Evolutionary conservation across 1,140 invertebrate genomes (phyloP).

Genomic region (Paralvinella palmiformis): DNA sequence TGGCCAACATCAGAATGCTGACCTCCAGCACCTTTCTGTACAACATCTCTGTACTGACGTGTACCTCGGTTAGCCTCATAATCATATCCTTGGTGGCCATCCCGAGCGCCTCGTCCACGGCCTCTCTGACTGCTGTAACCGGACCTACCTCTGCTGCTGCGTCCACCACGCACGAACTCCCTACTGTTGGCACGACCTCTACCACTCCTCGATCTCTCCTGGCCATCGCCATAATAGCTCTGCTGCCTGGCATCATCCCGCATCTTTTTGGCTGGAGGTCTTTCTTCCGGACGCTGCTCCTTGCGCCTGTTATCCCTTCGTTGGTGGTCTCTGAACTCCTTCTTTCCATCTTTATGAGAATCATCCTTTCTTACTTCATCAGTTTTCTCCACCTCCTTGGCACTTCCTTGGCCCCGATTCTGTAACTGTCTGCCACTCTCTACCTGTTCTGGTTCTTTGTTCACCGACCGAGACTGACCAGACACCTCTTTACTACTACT

Average conservation of each 20-base stretch:
- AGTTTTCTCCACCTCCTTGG: neutral
- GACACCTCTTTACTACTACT: neutral
- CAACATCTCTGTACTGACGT: too few species aligned
- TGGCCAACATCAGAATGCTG: too few species aligned
- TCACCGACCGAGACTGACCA: neutral
- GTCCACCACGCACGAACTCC: constrained; percentile 39
- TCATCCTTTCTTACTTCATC: neutral
- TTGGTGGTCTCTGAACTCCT: neutral
- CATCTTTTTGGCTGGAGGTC: constrained; percentile 28
- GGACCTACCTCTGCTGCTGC: constrained; percentile 37
- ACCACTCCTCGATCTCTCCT: constrained; percentile 29
- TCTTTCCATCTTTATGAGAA: neutral
- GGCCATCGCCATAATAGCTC: constrained; percentile 19
- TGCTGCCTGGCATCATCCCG: constrained; percentile 23
- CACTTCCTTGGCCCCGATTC: neutral
- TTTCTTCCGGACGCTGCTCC: constrained; percentile 13
- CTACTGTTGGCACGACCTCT: constrained; percentile 32
- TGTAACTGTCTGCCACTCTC: neutral
- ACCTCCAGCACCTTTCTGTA: too few species aligned
- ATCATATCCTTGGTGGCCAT: too few species aligned
- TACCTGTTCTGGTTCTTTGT: neutral
- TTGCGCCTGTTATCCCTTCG: neutral
- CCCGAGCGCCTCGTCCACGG: constrained; percentile 22
- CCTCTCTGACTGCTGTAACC: constrained; percentile 27
- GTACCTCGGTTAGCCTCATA: too few species aligned